Base-by-base conservation (phyloP, 2,113 vertebrate genomes). In the Argyrosomus japonicus region DNA sequence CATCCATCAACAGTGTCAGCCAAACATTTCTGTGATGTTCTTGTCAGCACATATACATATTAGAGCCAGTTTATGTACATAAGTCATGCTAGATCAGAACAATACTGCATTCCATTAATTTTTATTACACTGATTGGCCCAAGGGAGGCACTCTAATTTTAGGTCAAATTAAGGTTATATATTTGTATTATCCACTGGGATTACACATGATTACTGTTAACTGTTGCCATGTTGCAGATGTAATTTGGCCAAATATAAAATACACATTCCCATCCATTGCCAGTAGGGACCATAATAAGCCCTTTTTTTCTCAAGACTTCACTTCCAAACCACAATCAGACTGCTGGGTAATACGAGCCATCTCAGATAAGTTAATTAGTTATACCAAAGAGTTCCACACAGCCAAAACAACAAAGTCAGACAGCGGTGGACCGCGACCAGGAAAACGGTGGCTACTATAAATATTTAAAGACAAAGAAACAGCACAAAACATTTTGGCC, bases 381-480 rank as follows among this genome's bases (percentile, higher is more conserved):
- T 75, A 70, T 45, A 80, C 78, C 67, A 87, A 78, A 82, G 69
- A 82, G 29, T 85, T 87, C 56, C 25, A 53, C 48, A 9, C 27
- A 58, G 36, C 50, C 56, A 71, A 57, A 82, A 75, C 69, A 19
- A 48, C 58, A 0, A 57, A 80, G 54, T 76, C 27, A 76, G 69
- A 62, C 70, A 75, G 54, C 43, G 21, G 67, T 65, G 45, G 48
- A 82, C 65, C 23, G n/a, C 62, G 14, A 68, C 82, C 64, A 79
- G 53, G 78, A 83, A 89, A 90, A 2, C 14, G 51, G 79, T 32
- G 85, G 87, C 87, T 75, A 4, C 23, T 1, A 79, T 87, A 8
- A 93, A 91, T 90, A 90, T 92, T 94, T 91, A 77, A 92, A 85
- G 81, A 78, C 77, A 79, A 80, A 87, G 82, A 91, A 87, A 87